These are phyloP conservation scores for Callyntrura guangdongensis DNA, from an alignment of 2,888 invertebrate species.

Conservation along the genomic window DNA sequence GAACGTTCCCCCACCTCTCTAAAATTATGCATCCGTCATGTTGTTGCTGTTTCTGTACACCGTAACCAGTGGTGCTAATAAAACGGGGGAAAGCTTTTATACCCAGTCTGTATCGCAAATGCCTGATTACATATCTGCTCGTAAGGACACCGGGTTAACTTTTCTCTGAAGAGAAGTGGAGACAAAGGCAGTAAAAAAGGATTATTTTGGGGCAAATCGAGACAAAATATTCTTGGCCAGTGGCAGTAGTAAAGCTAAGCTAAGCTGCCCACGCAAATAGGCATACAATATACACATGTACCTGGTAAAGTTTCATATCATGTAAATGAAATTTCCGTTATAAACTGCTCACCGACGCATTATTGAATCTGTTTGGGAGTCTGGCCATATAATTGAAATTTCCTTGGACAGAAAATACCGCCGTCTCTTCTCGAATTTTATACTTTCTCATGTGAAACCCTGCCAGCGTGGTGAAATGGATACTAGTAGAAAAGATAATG, in stretches of 20 bases:
- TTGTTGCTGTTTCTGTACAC: slow-evolving; percentile 20
- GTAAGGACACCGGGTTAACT: slow-evolving; percentile 34
- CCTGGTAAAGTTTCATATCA: background rate
- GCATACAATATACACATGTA: background rate
- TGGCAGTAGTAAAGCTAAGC: no score
- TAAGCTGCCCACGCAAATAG: no score
- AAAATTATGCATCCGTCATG: slow-evolving; percentile 56
- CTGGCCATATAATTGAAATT: slow-evolving; percentile 54
- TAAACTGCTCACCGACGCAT: slow-evolving; percentile 22
- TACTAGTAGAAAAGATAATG: slow-evolving; percentile 46
- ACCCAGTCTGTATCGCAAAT: no score
- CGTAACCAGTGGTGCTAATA: slow-evolving; percentile 31
- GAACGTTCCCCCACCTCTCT: background rate
- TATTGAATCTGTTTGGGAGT: slow-evolving; percentile 50
- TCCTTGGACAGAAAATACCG: slow-evolving; percentile 27
- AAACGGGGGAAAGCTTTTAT: slow-evolving; percentile 7
- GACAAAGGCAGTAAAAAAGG: background rate
- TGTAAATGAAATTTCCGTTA: background rate
- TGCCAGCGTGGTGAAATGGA: slow-evolving; percentile 41
- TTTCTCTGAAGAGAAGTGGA: background rate
- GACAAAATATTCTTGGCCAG: background rate
- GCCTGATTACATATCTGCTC: no score
- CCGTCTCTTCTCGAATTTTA: background rate
- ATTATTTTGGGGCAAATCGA: slow-evolving; percentile 16
- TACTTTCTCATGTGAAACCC: background rate